Conservation (phyloP, 2,888 invertebrate species). For the Carabus problematicus region DNA sequence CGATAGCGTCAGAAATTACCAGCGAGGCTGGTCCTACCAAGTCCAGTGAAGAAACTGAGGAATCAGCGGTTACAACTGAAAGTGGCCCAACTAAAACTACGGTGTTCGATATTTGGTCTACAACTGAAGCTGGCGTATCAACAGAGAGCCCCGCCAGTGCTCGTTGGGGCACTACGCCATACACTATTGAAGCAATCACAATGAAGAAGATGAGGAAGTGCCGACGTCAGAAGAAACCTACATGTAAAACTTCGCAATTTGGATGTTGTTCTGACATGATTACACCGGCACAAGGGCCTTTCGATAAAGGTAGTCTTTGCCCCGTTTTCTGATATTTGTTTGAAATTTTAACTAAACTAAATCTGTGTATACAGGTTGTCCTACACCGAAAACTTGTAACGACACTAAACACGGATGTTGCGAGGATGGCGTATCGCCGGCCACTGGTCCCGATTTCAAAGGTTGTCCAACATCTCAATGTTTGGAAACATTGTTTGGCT, state of each 20-base stretch:
- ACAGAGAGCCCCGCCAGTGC: slow-evolving; percentile 53
- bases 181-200: slow-evolving; percentile 63
- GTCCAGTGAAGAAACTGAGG: slow-evolving; percentile 12
- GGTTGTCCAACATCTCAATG: slow-evolving; percentile 82
- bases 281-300: slow-evolving; percentile 81
- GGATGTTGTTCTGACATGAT: slow-evolving; percentile 88
- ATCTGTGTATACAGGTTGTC: slow-evolving; percentile 65
- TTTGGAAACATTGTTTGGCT: slow-evolving; percentile 82
- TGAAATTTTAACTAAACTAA: slow-evolving; percentile 6
- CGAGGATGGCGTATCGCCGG: slow-evolving; percentile 80
- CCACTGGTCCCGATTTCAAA: slow-evolving; percentile 70
- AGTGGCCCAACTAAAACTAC: slow-evolving; percentile 47
- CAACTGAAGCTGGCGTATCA: slow-evolving; percentile 50
- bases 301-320: slow-evolving; percentile 68
- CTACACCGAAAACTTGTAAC: slow-evolving; percentile 74
- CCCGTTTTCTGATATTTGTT: neutral
- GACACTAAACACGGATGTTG: slow-evolving; percentile 83
- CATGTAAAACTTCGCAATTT: slow-evolving; percentile 71
- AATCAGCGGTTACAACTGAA: slow-evolving; percentile 25
- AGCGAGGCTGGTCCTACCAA: slow-evolving; percentile 27
- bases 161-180: slow-evolving; percentile 64
- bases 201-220: slow-evolving; percentile 66
- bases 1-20: slow-evolving; percentile 40
- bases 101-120: slow-evolving; percentile 52
- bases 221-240: slow-evolving; percentile 61